Conservation (phyloP, 2,888 invertebrate species). For the Physocephala rufipes region DNA sequence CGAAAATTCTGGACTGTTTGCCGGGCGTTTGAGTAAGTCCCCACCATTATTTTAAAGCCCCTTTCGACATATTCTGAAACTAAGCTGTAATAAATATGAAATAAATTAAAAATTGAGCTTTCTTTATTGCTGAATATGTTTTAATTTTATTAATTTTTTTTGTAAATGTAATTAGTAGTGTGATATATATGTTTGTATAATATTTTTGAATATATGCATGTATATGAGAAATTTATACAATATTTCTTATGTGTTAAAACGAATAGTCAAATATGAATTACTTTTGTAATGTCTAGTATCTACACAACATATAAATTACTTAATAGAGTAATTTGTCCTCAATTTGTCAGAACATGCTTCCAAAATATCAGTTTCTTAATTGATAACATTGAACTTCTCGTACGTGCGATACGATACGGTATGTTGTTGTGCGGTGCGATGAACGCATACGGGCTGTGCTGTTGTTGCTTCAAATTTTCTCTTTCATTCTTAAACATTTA, state of each 20-base stretch:
- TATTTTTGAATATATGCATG: conserved; percentile 26
- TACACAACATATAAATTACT: conserved; percentile 34
- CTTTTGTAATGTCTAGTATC: conserved; percentile 38
- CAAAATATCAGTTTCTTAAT: conserved; percentile 23
- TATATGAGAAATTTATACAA: conserved; percentile 40
- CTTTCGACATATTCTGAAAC: no score
- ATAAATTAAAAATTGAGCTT: no score
- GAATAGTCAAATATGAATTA: conserved; percentile 38
- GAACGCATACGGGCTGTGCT: conserved; percentile 12
- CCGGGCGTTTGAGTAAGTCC: no score
- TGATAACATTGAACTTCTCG: conserved; percentile 24
- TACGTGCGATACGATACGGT: no score
- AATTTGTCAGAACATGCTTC: conserved; percentile 14
- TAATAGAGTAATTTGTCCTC: conserved; percentile 35
- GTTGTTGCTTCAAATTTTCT: conserved; percentile 27
- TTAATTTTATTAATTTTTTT: conserved; percentile 44
- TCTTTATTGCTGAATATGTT: conserved; percentile 43
- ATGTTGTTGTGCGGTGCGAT: conserved; percentile 18
- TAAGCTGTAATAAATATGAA: no score
- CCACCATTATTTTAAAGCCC: no score
- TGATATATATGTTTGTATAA: conserved; percentile 48
- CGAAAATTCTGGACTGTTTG: no score
- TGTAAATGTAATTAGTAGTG: conserved; percentile 46
- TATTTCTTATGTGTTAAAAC: conserved; percentile 38
- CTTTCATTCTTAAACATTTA: conserved; percentile 32